phyloP scores from a whole-genome alignment of 2,888 invertebrate species.

The Ennomos erosarius region DNA sequence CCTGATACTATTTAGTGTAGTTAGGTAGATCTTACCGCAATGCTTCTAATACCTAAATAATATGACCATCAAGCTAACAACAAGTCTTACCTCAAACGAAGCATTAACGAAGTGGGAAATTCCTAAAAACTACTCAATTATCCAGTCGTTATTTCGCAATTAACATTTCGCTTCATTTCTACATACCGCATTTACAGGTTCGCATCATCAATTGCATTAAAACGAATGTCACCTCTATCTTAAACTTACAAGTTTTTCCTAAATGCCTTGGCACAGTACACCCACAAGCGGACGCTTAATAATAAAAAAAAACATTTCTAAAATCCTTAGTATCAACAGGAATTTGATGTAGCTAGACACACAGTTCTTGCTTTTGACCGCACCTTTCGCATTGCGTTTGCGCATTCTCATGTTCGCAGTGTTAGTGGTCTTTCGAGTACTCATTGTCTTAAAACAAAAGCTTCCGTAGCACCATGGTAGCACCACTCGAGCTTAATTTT shows the following conservation, averaged over 20 bases:
- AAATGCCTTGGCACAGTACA: too few species aligned
- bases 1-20: neutral
- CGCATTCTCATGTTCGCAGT: constrained; percentile 47
- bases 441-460: constrained; percentile 83
- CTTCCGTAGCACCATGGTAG: constrained; percentile 71
- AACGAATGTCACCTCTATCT: too few species aligned
- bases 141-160: constrained; percentile 50
- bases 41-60: constrained; percentile 5
- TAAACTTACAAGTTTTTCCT: too few species aligned
- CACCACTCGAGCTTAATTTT: constrained; percentile 82
- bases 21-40: constrained; percentile 3
- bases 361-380: neutral
- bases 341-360: neutral
- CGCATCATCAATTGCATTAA: neutral
- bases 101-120: constrained; percentile 41
- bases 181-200: constrained; percentile 21
- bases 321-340: too few species aligned
- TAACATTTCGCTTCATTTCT: constrained; percentile 47
- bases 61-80: constrained; percentile 16
- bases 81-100: constrained; percentile 37
- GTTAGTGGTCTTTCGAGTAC: constrained; percentile 56
- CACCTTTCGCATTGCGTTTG: neutral
- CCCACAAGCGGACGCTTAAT: too few species aligned
- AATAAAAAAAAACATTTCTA: too few species aligned
- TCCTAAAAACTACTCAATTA: constrained; percentile 43